These are phyloP conservation scores for Marmota flaviventris DNA, from an alignment of 2,113 vertebrate genomes.

Conservation along the genomic window DNA sequence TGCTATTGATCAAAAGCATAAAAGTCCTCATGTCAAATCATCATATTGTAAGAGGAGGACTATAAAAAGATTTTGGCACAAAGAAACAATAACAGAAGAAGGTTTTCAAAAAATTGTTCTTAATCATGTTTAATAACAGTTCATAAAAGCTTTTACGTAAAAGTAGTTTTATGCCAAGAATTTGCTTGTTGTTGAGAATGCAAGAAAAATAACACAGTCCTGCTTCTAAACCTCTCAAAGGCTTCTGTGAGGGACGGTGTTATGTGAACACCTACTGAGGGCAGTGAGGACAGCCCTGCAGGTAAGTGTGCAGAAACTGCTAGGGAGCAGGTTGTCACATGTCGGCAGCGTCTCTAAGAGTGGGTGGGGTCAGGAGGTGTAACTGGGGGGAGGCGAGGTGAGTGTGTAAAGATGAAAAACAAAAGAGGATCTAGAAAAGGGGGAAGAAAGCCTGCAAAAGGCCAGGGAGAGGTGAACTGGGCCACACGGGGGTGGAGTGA, in stretches of 20 bases:
- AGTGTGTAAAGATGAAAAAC: not conserved
- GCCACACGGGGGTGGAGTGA: accelerated
- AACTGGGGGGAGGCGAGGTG: not conserved
- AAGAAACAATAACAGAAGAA: not conserved
- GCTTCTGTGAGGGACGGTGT: not conserved
- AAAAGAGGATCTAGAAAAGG: not conserved
- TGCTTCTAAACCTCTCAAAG: not conserved
- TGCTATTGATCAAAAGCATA: not conserved
- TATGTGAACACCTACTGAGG: not conserved
- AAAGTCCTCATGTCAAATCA: not conserved
- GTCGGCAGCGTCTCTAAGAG: not conserved
- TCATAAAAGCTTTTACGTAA: not conserved
- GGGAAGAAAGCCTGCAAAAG: accelerated
- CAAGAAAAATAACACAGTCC: not conserved
- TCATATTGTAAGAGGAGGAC: not conserved
- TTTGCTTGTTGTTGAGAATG: not conserved
- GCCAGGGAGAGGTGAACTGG: accelerated
- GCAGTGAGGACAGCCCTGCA: not conserved
- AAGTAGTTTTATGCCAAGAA: not conserved
- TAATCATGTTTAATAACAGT: slow-evolving; percentile 44
- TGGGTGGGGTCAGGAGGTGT: not conserved
- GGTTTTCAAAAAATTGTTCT: not conserved
- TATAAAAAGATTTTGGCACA: not conserved
- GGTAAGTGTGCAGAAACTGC: not conserved
- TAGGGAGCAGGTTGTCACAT: not conserved